phyloP scores from a whole-genome alignment of 64 coral and sea anemone species.

The Pocillopora verrucosa region DNA sequence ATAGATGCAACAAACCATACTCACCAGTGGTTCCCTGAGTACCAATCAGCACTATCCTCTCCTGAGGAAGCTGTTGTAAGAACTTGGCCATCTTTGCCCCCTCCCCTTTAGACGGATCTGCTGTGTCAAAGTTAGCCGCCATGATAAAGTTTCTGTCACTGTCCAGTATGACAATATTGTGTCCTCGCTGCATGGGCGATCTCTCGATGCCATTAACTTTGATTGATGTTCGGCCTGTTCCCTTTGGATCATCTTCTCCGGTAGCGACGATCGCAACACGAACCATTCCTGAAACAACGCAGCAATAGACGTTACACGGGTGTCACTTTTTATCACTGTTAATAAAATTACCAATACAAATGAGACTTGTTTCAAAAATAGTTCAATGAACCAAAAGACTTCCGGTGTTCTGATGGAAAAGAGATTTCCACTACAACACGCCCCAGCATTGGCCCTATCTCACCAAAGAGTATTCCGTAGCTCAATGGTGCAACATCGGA shows the following conservation, averaged over 20 bases:
- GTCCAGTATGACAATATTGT: conserved; percentile 92
- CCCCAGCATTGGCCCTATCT: no score
- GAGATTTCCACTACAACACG: no score
- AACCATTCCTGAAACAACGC: conserved; percentile 72
- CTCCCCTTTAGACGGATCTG: conserved; percentile 87
- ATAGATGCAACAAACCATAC: background rate
- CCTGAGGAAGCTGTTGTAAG: conserved; percentile 83
- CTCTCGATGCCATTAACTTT: conserved; percentile 92
- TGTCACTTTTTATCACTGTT: no score
- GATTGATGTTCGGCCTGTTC: conserved; percentile 83
- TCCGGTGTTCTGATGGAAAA: no score
- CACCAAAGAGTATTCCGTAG: no score
- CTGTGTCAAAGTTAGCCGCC: conserved; percentile 88
- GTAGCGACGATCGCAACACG: conserved; percentile 77
- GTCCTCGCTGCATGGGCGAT: conserved; percentile 81
- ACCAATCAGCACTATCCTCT: conserved; percentile 89
- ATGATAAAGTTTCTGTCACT: conserved; percentile 90
- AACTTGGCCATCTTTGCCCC: conserved; percentile 86
- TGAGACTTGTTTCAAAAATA: no score
- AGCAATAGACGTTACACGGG: no score
- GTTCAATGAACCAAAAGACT: no score
- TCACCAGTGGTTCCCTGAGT: conserved; percentile 96
- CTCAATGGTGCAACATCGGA: no score
- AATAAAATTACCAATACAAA: no score
- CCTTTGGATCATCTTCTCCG: conserved; percentile 92